Conservation (phyloP, 1,140 invertebrate genomes). For the Drosophila orosa region DNA sequence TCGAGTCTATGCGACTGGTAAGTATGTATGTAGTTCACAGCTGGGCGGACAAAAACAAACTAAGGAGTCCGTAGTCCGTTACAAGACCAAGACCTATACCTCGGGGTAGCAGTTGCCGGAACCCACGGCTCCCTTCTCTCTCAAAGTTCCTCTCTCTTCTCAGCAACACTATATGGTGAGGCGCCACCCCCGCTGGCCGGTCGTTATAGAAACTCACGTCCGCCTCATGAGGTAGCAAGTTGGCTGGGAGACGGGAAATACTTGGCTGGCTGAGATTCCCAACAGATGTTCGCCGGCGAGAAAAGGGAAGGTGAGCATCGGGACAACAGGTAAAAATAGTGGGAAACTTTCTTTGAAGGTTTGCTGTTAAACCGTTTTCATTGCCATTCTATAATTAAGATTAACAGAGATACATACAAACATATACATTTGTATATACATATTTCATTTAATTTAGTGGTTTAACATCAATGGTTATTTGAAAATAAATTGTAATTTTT, state of each 20-base stretch:
- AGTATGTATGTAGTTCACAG: conserved; percentile 54
- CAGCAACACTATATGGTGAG: conserved; percentile 15
- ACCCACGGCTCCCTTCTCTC: conserved; percentile 7
- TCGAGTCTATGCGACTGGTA: background rate
- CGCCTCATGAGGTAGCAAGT: conserved; percentile 6
- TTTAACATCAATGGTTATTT: background rate
- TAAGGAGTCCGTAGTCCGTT: conserved; percentile 53
- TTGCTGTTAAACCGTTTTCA: background rate
- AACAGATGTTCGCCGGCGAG: conserved; percentile 52
- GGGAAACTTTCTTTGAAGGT: conserved; percentile 4
- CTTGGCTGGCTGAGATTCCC: conserved; percentile 45
- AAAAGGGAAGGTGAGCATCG: background rate
- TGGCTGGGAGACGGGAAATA: conserved; percentile 17
- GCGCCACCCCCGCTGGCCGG: conserved; percentile 13
- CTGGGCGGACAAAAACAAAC: conserved; percentile 65
- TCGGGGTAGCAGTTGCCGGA: conserved; percentile 17
- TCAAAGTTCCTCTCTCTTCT: conserved; percentile 17
- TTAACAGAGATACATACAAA: background rate
- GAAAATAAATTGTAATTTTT: too few species aligned
- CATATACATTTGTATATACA: background rate
- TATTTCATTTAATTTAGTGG: too few species aligned
- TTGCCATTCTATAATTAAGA: background rate
- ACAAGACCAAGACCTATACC: conserved; percentile 2
- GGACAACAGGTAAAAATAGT: conserved; percentile 54
- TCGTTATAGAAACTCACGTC: background rate